Evolutionary conservation across 2,888 invertebrate genomes (phyloP).

Genomic region (Globia sparganii): DNA sequence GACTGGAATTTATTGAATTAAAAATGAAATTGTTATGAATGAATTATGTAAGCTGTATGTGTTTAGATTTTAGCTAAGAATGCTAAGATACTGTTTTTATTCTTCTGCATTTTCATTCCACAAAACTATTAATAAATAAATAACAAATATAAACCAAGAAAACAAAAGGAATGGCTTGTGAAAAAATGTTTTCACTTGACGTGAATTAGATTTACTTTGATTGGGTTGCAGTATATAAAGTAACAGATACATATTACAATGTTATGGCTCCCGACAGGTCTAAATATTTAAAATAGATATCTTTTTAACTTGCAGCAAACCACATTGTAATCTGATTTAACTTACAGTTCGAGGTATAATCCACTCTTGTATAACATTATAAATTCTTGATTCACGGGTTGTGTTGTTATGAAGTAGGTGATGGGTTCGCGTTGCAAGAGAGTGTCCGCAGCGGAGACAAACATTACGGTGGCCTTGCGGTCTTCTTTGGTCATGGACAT

Average conservation of each 20-base stretch:
- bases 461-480: too few relatives aligned
- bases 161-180: conserved; percentile 3
- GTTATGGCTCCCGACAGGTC: not conserved
- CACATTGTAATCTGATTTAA: not conserved
- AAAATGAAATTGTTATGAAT: not conserved
- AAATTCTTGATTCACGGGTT: too few relatives aligned
- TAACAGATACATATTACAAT: not conserved
- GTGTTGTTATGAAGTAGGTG: too few relatives aligned
- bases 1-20: not conserved
- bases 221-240: not conserved
- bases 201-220: not conserved
- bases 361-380: conserved; percentile 4
- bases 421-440: too few relatives aligned
- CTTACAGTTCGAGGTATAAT: conserved; percentile 1
- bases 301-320: too few relatives aligned
- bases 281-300: too few relatives aligned
- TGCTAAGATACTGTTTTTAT: not conserved
- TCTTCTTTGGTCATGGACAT: too few relatives aligned
- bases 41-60: not conserved
- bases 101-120: not conserved
- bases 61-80: conserved; percentile 2
- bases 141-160: not conserved
- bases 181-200: conserved; percentile 1
- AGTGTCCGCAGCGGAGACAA: too few relatives aligned
- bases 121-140: not conserved